phyloP scores from a whole-genome alignment of 2,888 invertebrate genomes.

The Sialis lutaria region DNA sequence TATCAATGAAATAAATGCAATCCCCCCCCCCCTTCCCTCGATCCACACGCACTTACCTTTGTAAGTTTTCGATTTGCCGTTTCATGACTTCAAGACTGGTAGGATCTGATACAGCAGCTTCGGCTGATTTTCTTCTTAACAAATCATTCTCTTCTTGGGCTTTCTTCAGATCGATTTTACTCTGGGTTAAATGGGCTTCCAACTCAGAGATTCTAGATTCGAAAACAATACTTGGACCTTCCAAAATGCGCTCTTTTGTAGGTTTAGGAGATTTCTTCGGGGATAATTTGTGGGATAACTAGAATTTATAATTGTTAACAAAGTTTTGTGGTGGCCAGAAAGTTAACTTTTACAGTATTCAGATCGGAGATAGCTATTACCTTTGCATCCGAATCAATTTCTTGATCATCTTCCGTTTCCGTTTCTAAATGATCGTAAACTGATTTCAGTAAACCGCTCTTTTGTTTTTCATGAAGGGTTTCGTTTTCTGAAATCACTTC shows the following conservation, averaged over 20 bases:
- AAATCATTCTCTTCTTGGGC: slow-evolving; percentile 45
- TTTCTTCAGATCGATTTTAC: slow-evolving; percentile 59
- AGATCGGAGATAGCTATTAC: neutral
- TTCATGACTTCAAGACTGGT: slow-evolving; percentile 43
- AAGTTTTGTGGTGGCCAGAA: too few relatives aligned
- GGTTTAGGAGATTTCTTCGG: slow-evolving; percentile 15
- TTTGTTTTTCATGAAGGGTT: slow-evolving; percentile 59
- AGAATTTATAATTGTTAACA: neutral
- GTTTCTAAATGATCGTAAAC: slow-evolving; percentile 44
- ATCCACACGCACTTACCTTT: too few relatives aligned
- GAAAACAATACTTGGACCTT: slow-evolving; percentile 65
- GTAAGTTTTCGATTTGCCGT: slow-evolving; percentile 50
- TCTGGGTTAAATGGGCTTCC: slow-evolving; percentile 66
- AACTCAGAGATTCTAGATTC: slow-evolving; percentile 72
- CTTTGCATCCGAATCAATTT: neutral
- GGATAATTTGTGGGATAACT: neutral
- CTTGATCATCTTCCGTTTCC: slow-evolving; percentile 20
- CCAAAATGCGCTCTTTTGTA: slow-evolving; percentile 26
- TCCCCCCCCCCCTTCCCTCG: too few relatives aligned
- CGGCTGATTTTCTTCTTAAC: slow-evolving; percentile 25
- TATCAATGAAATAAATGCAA: too few relatives aligned
- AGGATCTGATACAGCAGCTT: slow-evolving; percentile 28
- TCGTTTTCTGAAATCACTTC: slow-evolving; percentile 77
- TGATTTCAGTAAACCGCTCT: slow-evolving; percentile 43
- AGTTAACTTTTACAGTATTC: too few relatives aligned